Conservation (phyloP, 2,888 invertebrate genomes). For the Andrena flavipes region DNA sequence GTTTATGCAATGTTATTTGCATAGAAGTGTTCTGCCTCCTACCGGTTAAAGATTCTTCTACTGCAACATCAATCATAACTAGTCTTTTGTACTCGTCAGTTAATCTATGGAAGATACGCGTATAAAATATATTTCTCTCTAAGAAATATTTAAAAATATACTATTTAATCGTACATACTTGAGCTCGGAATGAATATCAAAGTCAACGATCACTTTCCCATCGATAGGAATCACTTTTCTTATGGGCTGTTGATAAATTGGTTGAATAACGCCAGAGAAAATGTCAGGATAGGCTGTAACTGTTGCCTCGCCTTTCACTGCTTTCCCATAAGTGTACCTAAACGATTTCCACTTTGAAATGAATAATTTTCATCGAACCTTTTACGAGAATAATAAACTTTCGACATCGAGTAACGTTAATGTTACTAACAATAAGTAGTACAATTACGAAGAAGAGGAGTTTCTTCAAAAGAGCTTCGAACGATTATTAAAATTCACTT, state of each 20-base stretch:
- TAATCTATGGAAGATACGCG: slow-evolving; percentile 85
- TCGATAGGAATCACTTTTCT: slow-evolving; percentile 88
- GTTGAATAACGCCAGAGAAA: slow-evolving; percentile 92
- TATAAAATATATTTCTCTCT: background rate
- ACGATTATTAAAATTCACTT: slow-evolving; percentile 78
- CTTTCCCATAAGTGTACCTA: slow-evolving; percentile 94
- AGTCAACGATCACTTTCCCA: slow-evolving; percentile 91
- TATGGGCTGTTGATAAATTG: slow-evolving; percentile 88
- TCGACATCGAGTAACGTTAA: slow-evolving; percentile 7
- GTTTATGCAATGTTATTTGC: slow-evolving; percentile 91
- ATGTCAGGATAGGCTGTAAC: slow-evolving; percentile 94
- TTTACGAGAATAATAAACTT: slow-evolving; percentile 16
- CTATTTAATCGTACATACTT: slow-evolving; percentile 76
- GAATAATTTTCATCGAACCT: slow-evolving; percentile 50
- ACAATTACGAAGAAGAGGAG: background rate
- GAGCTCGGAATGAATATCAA: slow-evolving; percentile 91
- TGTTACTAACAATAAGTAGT: background rate
- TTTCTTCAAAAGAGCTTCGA: background rate
- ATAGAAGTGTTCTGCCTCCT: slow-evolving; percentile 92
- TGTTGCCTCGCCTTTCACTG: slow-evolving; percentile 94
- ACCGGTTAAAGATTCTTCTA: slow-evolving; percentile 95
- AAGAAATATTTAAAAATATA: background rate
- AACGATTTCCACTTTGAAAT: slow-evolving; percentile 60
- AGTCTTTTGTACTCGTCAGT: slow-evolving; percentile 93
- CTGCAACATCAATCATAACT: slow-evolving; percentile 93